These are phyloP conservation scores for Poeciliopsis occidentalis DNA, from an alignment of 2,113 vertebrate species.

Conservation along the genomic window DNA sequence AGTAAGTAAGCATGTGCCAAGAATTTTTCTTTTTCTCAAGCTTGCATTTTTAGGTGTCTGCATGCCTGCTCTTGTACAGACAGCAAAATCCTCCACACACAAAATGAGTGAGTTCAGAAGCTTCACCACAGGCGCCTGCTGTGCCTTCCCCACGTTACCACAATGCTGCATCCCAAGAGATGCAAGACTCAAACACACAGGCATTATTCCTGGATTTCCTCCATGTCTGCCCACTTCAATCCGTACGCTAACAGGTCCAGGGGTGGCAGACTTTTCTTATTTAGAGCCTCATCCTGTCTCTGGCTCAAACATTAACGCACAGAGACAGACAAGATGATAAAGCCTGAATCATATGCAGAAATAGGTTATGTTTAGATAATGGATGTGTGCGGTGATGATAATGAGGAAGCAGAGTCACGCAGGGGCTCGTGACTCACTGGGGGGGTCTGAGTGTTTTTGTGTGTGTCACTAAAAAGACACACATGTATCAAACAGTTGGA, in stretches of 20 bases:
- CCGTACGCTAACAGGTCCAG: constrained; percentile 39
- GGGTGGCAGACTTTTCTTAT: constrained; percentile 58
- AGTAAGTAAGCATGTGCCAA: background rate
- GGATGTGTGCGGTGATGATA: constrained; percentile 58
- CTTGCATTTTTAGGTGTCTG: constrained; percentile 9
- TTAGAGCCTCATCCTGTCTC: constrained; percentile 40
- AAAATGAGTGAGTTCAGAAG: constrained; percentile 44
- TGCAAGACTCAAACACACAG: constrained; percentile 22
- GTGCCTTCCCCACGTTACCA: constrained; percentile 49
- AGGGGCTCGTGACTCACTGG: constrained; percentile 58
- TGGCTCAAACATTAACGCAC: constrained; percentile 30
- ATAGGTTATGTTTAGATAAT: constrained; percentile 69
- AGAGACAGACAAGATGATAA: constrained; percentile 48
- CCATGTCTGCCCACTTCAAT: constrained; percentile 71
- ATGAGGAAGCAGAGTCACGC: constrained; percentile 52
- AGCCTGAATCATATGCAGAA: constrained; percentile 54
- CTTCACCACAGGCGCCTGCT: constrained; percentile 64
- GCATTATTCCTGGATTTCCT: constrained; percentile 57
- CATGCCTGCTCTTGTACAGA: constrained; percentile 11
- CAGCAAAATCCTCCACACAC: constrained; percentile 21
- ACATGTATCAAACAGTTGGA: constrained; percentile 33
- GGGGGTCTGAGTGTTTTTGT: constrained; percentile 41
- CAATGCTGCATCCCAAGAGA: constrained; percentile 40
- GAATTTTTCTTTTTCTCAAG: background rate
- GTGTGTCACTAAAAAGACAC: constrained; percentile 42